A percentile compares a stretch with the other conserved stretches of the same genome.
Conservation (phyloP, 2,113 vertebrate species). For the Ia io region DNA sequence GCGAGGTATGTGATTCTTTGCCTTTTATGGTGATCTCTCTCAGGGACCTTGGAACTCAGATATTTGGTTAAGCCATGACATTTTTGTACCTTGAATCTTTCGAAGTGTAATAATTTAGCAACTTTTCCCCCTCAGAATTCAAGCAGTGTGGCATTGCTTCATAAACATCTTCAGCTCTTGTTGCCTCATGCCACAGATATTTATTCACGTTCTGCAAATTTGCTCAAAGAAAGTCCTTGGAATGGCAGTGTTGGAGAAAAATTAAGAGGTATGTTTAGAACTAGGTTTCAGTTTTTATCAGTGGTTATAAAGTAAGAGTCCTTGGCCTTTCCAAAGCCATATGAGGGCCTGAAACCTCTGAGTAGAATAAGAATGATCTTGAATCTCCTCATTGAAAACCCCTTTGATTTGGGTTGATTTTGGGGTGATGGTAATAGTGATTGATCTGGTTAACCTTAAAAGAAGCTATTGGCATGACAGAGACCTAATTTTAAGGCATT, state of each 20-base stretch:
- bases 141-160: constrained; percentile 96
- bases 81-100: constrained; percentile 42
- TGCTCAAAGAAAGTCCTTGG: constrained; percentile 96
- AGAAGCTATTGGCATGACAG: neutral
- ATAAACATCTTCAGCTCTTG: constrained; percentile 97
- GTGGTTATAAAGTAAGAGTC: neutral
- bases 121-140: constrained; percentile 86
- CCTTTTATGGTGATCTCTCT: neutral
- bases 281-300: constrained; percentile 48
- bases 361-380: neutral
- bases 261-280: constrained; percentile 87
- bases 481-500: constrained; percentile 20
- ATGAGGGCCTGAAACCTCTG: neutral
- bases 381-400: neutral
- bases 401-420: constrained; percentile 5
- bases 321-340: constrained; percentile 16
- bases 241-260: constrained; percentile 95
- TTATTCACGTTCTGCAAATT: constrained; percentile 92
- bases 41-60: neutral
- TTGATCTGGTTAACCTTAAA: neutral
- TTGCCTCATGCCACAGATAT: constrained; percentile 97
- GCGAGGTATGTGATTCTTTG: constrained; percentile 85
- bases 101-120: constrained; percentile 28
- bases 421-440: neutral
- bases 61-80: constrained; percentile 40